Evolutionary conservation across 2,888 invertebrate species (phyloP), one percentile per base, ranked within the genome.

Genomic region (Prosopocoilus inquinatus): DNA sequence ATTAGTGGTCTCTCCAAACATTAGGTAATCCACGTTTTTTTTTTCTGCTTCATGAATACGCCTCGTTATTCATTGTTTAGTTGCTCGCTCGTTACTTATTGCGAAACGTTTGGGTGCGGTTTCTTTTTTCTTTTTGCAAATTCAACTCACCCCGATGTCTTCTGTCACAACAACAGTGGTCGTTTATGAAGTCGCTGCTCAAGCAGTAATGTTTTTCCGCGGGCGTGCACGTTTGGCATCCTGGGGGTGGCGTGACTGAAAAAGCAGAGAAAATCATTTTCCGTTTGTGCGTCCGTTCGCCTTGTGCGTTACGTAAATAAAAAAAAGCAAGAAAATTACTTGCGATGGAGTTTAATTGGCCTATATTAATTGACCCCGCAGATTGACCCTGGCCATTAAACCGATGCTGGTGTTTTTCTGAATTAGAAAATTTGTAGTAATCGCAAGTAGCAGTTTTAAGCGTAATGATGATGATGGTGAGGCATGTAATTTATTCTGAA

Each of bases 201-300:
- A 79, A 77, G 75, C 87, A 88, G 75, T 88, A 88, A 66, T 78
- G 79, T 67, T 81, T 76, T 75, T 88, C 87, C 50, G 80, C 78
- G 57, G 72, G 74, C 53, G 81, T 82, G 73, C 88, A 88, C 58
- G 75, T 65, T 66, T 85, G 85, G 77, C 88, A 88, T 43, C 87
- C 87, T 8, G 80, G 76, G 36, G 79, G 76, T 45, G 75, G 69
- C 45, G 73, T 74, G 53, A 75, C 74, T 76, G 61, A 53, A 80
- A 44, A 43, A 41, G 0, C 20, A 20, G 20, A 20, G 20, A 20
- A 36, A 36, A 9, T 11, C 9, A 9, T 36, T 36, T 41, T 41
- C 12, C 41, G 12, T 2, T 2, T 4, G 20, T 20, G 0, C 20
- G 20, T 1, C 2, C 20, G 20, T 20, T 20, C 20, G 20, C 20